Evolutionary conservation across 1,140 invertebrate species (phyloP).

Genomic region (Drosophila tani): DNA sequence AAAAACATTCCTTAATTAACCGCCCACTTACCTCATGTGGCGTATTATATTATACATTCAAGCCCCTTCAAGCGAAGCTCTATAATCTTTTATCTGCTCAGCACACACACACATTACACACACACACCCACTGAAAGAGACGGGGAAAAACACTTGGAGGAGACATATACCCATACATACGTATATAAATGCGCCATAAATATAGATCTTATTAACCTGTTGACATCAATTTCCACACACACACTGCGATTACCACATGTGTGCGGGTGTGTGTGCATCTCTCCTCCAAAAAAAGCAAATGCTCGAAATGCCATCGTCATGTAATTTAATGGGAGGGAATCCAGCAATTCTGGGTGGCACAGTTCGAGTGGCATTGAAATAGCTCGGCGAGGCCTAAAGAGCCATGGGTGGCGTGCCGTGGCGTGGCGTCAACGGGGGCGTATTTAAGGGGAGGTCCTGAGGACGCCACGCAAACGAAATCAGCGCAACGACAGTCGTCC

Average conservation of each 20-base stretch:
- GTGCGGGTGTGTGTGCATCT: constrained; percentile 28
- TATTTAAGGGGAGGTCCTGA: constrained; percentile 19
- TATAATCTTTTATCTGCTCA: constrained; percentile 61
- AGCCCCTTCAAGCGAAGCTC: constrained; percentile 29
- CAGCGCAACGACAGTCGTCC: constrained; percentile 62
- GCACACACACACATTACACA: constrained; percentile 25
- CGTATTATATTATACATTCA: constrained; percentile 46
- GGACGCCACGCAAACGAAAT: constrained; percentile 41
- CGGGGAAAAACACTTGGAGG: constrained; percentile 13
- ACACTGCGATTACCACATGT: constrained; percentile 49
- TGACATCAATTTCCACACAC: constrained; percentile 61
- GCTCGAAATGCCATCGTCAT: constrained; percentile 64
- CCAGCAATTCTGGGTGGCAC: constrained; percentile 42
- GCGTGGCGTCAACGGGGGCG: not conserved
- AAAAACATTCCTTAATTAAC: constrained; percentile 53
- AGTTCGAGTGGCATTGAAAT: constrained; percentile 54
- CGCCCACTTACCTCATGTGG: constrained; percentile 43
- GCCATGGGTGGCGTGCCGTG: not conserved
- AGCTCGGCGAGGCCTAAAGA: constrained; percentile 37
- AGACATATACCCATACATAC: constrained; percentile 16
- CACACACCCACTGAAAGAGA: not conserved
- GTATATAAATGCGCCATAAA: constrained; percentile 63
- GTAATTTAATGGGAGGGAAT: constrained; percentile 60
- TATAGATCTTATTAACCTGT: constrained; percentile 68
- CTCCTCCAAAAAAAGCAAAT: constrained; percentile 42